phyloP scores from a whole-genome alignment of 2,888 invertebrate species.

The Rhamphomyia laevipes region DNA sequence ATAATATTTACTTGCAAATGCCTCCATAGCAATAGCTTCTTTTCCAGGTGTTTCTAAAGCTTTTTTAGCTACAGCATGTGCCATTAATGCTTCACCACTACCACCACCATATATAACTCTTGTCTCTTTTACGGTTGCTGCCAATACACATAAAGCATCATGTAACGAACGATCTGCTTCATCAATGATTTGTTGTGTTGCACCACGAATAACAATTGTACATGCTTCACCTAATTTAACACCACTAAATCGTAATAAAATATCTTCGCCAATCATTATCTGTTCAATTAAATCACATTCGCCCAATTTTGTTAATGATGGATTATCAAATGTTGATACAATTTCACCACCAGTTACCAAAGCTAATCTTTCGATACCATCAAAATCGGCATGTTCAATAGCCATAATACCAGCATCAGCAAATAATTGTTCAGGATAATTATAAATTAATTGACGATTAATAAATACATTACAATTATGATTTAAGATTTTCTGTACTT shows the following conservation, averaged over 20 bases:
- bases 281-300: slow-evolving; percentile 93
- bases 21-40: slow-evolving; percentile 94
- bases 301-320: slow-evolving; percentile 83
- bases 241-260: slow-evolving; percentile 85
- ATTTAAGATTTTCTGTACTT: slow-evolving; percentile 88
- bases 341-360: slow-evolving; percentile 97
- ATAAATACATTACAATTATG: slow-evolving; percentile 97
- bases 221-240: slow-evolving; percentile 94
- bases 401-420: slow-evolving; percentile 98
- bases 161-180: slow-evolving; percentile 98
- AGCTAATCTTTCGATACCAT: slow-evolving; percentile 94
- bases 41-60: slow-evolving; percentile 89
- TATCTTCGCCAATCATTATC: slow-evolving; percentile 92
- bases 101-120: slow-evolving; percentile 87
- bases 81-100: slow-evolving; percentile 95
- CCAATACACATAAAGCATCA: slow-evolving; percentile 93
- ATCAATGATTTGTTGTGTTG: slow-evolving; percentile 95
- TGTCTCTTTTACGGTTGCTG: slow-evolving; percentile 89
- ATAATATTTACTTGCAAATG: slow-evolving; percentile 56
- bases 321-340: slow-evolving; percentile 94
- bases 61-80: slow-evolving; percentile 73
- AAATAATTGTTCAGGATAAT: slow-evolving; percentile 98
- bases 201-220: slow-evolving; percentile 91
- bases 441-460: slow-evolving; percentile 97
- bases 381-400: slow-evolving; percentile 99